phyloP scores from a whole-genome alignment of 2,888 invertebrate species.

The Alloscopus bannaensis region DNA sequence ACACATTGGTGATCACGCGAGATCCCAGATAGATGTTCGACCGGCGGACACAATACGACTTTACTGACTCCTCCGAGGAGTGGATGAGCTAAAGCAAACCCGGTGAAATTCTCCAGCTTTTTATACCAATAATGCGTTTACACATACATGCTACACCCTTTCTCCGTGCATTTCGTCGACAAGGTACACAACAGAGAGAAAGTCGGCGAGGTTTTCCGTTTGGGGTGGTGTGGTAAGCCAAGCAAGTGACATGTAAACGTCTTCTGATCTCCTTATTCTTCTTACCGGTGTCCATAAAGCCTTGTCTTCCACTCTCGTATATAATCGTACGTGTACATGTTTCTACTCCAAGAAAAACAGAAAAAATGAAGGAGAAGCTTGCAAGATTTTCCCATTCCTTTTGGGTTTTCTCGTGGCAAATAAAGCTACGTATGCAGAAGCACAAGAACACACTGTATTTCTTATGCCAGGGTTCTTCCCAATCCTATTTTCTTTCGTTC shows the following conservation, averaged over 20 bases:
- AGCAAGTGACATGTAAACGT: conserved; percentile 56
- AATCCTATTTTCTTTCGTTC: background rate
- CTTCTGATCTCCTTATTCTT: conserved; percentile 40
- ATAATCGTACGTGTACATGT: no score
- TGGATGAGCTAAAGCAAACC: background rate
- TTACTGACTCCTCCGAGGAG: no score
- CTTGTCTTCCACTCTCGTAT: conserved; percentile 1
- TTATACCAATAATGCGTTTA: background rate
- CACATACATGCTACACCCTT: background rate
- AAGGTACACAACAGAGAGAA: background rate
- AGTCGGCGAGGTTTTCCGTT: no score
- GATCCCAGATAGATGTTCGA: conserved; percentile 14
- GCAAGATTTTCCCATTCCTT: no score
- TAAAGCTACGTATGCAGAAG: no score
- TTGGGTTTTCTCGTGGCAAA: no score
- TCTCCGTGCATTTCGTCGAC: background rate
- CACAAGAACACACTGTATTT: no score
- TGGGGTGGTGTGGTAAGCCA: conserved; percentile 36
- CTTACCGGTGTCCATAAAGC: conserved; percentile 33
- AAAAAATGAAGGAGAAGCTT: no score
- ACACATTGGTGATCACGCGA: background rate
- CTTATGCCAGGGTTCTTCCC: no score
- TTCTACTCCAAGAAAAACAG: background rate
- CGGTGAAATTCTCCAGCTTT: background rate
- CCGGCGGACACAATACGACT: no score